Base-by-base conservation (phyloP, 92 coral and sea anemone species). In the Siderastrea radians region DNA sequence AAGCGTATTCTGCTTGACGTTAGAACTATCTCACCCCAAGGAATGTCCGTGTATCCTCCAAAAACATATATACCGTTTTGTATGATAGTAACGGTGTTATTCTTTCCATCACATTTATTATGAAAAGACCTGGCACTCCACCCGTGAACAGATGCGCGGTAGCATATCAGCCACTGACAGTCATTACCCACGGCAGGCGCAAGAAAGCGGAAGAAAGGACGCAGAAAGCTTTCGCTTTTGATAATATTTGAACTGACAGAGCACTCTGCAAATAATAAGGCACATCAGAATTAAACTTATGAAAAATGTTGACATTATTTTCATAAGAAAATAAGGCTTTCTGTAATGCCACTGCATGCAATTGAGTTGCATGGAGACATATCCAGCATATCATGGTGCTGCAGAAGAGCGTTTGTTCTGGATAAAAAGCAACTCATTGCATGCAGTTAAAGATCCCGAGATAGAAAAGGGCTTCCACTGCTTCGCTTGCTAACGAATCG, bases 11-110 rank as follows among this genome's bases (percentile, higher is more conserved):
- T 26, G 38, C 38, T 26, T 26, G 38, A 26, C 38, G 38, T 26
- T 26, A 3, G 7, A 26, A 1, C 13, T 38, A 67, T 16, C 78
- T 74, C 44, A 74, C 78, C 62, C 78, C 78, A 74, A 74, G 78
- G 15, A 53, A 74, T 74, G 58, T 74, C 62, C 62, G 78, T 74
- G 78, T 6, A 74, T 51, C 78, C 78, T 51, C 78, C 78, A 52
- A 74, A 74, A 51, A 74, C 48, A 47, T 74, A 51, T 16, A 7
- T 2, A 74, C 12, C 13, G 0, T 4, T 50, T 17, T 74, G 7
- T 2, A 74, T 12, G 7, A 74, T n/a, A 6, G 78, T 74, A 52
- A 74, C 78, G 13, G 62, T 74, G 46, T 74, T 53, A 6, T 6
- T 52, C 43, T 52, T 74, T 17, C 62, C 62, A 74, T 52, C 78